Base-by-base conservation (phyloP, 2,888 invertebrate species). In the Priocnemis perturbator region DNA sequence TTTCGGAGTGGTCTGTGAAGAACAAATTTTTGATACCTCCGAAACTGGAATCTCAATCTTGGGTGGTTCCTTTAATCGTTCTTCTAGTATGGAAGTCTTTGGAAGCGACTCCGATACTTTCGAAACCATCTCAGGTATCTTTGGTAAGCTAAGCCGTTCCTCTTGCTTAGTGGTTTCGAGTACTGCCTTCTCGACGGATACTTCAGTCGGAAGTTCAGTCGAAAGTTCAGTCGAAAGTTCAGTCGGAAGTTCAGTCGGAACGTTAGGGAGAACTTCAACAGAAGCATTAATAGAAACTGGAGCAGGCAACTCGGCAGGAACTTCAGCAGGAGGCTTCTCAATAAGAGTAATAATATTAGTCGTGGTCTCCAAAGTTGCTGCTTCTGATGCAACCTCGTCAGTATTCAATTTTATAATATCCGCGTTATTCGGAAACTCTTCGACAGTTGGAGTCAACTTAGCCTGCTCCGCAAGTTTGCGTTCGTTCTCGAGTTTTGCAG, bases 401-500 rank as follows among this genome's bases (percentile, higher is more conserved):
- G 48, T 14, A 23, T 58, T 37, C 17, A 20, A n/a, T 52, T 23
- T 50, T 11, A 37, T 5, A 17, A 3, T 5, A 3, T 37, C 37
- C 37, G 7, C 7, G 1, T 3, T 1, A 37, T 7, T 11, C 7
- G 11, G 7, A 37, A 37, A 37, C 14, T 37, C 37, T 11, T 1
- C 1, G 7, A 11, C 37, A 37, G 37, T 26, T 26, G 71, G 62
- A 44, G 66, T 37, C 5, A 67, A 67, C 64, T 81, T 80, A 30
- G 79, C 67, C 26, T 84, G 77, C 55, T 83, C 81, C 1, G 79
- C 74, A 3, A 86, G 62, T 68, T 87, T 86, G 0, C 75, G 77
- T 37, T 88, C 88, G 44, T 76, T 87, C 64, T 89, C 88, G 23
- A 89, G 73, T 72, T 88, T 88, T 7, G 83, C 86, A 5, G 88